Evolutionary conservation across 2,888 invertebrate species (phyloP).

Genomic region (Liopterus haemorrhoidalis): DNA sequence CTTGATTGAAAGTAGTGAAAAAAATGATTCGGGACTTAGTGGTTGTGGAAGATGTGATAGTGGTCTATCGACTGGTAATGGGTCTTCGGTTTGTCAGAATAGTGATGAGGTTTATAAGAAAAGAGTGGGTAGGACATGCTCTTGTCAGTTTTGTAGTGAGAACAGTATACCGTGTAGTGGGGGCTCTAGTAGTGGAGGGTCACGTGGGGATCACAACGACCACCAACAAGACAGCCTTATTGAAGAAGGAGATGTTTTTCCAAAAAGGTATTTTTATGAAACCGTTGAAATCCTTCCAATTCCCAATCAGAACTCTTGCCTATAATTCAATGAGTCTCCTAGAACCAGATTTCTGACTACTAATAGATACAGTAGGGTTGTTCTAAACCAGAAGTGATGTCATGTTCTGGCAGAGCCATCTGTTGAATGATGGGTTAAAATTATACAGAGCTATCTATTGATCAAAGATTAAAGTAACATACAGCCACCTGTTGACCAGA

Average conservation of each 20-base stretch:
- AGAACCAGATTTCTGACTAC: too few species aligned
- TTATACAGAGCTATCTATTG: too few species aligned
- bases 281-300: too few species aligned
- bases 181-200: conserved; percentile 43
- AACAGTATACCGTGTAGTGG: conserved; percentile 42
- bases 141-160: conserved; percentile 45
- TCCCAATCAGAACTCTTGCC: too few species aligned
- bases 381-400: too few species aligned
- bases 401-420: too few species aligned
- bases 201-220: conserved; percentile 45
- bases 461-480: too few species aligned
- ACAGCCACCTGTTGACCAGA: too few species aligned
- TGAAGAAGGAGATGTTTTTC: conserved; percentile 44
- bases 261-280: conserved; percentile 39
- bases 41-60: conserved; percentile 53
- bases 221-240: conserved; percentile 45
- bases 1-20: conserved; percentile 46
- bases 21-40: conserved; percentile 48
- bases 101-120: conserved; percentile 46
- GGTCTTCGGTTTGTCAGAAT: conserved; percentile 34
- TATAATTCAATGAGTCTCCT: too few species aligned
- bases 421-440: too few species aligned
- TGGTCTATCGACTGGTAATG: conserved; percentile 46
- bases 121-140: conserved; percentile 46
- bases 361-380: too few species aligned